Percentiles rank a stretch among this genome's conserved stretches.
Evolutionary conservation across 2,888 invertebrate genomes (phyloP).

Genomic region (Ctena decussata): DNA sequence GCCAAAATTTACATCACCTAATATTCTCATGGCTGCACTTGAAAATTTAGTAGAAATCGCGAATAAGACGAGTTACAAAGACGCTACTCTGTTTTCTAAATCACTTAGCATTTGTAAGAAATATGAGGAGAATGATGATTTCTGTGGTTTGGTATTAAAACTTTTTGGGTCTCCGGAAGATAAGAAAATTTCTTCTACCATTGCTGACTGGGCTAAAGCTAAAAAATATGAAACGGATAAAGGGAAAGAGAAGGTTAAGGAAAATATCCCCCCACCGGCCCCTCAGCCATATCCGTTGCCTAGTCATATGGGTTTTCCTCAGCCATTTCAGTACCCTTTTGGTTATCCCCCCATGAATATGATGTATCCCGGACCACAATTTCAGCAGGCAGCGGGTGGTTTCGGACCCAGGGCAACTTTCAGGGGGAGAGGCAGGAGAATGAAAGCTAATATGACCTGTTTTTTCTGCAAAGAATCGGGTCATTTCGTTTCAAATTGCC

Average conservation of each 20-base stretch:
- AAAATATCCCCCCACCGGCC: not conserved
- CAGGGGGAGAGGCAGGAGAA: not conserved
- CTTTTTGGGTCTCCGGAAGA: constrained; percentile 37
- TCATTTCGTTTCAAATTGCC: constrained; percentile 36
- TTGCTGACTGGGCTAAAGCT: constrained; percentile 35
- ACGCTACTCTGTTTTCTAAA: constrained; percentile 27
- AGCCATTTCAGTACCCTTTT: constrained; percentile 19
- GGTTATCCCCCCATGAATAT: constrained; percentile 7
- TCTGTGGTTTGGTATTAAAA: constrained; percentile 32
- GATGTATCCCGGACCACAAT: not conserved
- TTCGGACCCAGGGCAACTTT: not conserved
- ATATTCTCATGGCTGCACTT: constrained; percentile 40
- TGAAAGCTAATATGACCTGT: not conserved
- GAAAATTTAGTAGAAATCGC: constrained; percentile 31
- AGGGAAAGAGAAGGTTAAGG: not conserved
- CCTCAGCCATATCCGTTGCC: not conserved
- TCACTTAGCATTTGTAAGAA: constrained; percentile 23
- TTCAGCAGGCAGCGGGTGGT: not conserved
- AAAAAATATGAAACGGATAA: constrained; percentile 38
- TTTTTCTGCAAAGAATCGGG: constrained; percentile 33
- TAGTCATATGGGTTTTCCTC: not conserved
- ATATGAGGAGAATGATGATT: constrained; percentile 31
- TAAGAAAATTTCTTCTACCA: constrained; percentile 24
- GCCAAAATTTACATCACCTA: constrained; percentile 30
- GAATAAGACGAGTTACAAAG: constrained; percentile 32